Percentiles rank a stretch among this genome's conserved stretches.
Conservation (phyloP, 2,797 vertebrate genomes). For the Enteromius afrohamiltoni region DNA sequence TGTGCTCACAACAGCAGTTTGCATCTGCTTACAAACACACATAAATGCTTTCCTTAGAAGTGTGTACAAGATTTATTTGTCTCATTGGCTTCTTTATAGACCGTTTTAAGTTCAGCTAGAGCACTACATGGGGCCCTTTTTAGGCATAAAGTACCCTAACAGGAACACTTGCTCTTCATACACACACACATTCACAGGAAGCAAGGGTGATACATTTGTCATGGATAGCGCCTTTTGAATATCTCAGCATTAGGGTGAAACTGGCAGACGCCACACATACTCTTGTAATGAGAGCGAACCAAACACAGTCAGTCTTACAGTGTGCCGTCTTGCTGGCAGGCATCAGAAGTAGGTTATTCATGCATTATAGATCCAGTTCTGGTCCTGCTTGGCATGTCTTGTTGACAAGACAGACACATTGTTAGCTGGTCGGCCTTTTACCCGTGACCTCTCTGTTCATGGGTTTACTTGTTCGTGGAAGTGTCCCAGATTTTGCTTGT, state of each 20-base stretch:
- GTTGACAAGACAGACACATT: slow-evolving; percentile 26
- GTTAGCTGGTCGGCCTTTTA: not conserved
- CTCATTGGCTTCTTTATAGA: slow-evolving; percentile 8
- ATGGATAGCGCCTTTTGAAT: not conserved
- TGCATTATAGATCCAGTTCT: slow-evolving; percentile 70
- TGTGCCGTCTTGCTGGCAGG: slow-evolving; percentile 48
- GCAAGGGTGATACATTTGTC: not conserved
- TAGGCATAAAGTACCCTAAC: slow-evolving; percentile 21
- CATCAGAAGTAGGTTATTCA: slow-evolving; percentile 68
- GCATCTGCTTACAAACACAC: not conserved
- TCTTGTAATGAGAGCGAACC: not conserved
- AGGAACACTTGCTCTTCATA: slow-evolving; percentile 27
- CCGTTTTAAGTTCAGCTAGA: not conserved
- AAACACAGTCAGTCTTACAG: slow-evolving; percentile 20
- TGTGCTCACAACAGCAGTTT: not conserved
- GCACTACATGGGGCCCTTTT: slow-evolving; percentile 25
- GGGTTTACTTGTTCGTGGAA: not conserved
- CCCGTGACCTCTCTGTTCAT: slow-evolving; percentile 14
- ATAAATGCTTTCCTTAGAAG: slow-evolving; percentile 15
- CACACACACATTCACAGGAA: not conserved
- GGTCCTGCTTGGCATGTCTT: slow-evolving; percentile 46
- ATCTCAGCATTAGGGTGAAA: not conserved
- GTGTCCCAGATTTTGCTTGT: slow-evolving; percentile 18
- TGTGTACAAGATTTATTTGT: not conserved
- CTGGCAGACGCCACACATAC: not conserved